Conservation (phyloP, 2,797 vertebrate species). For the Gastrophryne carolinensis region DNA sequence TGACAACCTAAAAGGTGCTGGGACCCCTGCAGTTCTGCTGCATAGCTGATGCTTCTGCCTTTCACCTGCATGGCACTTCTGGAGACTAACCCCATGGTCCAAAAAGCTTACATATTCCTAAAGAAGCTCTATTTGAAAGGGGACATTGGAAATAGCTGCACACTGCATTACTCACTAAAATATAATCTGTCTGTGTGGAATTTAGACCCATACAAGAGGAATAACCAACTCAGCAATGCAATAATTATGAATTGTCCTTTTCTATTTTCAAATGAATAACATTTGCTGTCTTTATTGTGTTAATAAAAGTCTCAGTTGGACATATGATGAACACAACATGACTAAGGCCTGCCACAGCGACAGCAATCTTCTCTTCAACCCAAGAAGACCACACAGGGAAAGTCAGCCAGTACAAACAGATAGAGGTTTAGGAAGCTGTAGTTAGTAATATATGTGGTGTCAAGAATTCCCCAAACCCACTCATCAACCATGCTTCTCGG, state of each 20-base stretch:
- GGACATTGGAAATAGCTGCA: too few species aligned
- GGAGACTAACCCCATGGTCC: too few species aligned
- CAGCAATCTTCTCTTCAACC: neutral
- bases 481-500: neutral
- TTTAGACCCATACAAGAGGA: neutral
- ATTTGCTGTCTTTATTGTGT: neutral
- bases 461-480: neutral
- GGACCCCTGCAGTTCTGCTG: too few species aligned
- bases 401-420: neutral
- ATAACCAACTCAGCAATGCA: neutral
- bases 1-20: too few species aligned
- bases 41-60: too few species aligned
- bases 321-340: neutral
- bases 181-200: neutral
- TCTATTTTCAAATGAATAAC: neutral
- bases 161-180: too few species aligned
- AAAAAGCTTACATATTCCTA: too few species aligned
- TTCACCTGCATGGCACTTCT: too few species aligned
- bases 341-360: neutral
- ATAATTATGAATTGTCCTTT: neutral
- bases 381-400: neutral
- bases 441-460: neutral
- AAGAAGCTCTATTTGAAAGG: too few species aligned
- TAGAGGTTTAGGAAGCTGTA: neutral
- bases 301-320: neutral